These are phyloP conservation scores for Ichneumon xanthorius DNA, from an alignment of 2,888 invertebrate genomes.

Conservation along the genomic window DNA sequence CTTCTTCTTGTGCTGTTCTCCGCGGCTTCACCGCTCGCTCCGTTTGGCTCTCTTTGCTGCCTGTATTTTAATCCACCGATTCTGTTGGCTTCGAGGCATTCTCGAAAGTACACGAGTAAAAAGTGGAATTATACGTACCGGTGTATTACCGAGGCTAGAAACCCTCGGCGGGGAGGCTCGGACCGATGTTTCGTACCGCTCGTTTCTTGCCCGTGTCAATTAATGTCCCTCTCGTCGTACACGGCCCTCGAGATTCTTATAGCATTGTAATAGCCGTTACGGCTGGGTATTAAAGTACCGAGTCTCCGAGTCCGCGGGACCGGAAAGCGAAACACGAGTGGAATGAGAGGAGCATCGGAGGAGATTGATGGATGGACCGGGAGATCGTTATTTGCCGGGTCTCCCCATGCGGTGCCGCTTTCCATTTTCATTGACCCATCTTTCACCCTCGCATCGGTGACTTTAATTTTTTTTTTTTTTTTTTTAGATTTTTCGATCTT, in stretches of 20 bases:
- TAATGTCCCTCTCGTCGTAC: constrained; percentile 81
- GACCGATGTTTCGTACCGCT: constrained; percentile 67
- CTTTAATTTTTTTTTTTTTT: constrained; percentile 3
- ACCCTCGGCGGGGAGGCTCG: not conserved
- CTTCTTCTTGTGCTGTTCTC: constrained; percentile 34
- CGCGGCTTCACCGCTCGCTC: not conserved
- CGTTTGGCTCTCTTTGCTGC: constrained; percentile 14
- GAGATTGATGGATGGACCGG: constrained; percentile 79
- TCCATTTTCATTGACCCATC: constrained; percentile 46
- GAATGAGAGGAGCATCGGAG: not conserved
- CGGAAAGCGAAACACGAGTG: constrained; percentile 8
- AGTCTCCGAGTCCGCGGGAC: not conserved
- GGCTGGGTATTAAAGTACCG: not conserved
- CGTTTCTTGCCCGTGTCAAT: constrained; percentile 81
- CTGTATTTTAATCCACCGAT: constrained; percentile 12
- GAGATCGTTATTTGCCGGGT: constrained; percentile 77
- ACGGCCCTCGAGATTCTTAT: constrained; percentile 2
- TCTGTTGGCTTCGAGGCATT: not conserved
- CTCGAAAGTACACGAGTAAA: not conserved
- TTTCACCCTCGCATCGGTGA: constrained; percentile 10
- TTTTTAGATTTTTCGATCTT: not conserved
- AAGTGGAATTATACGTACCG: not conserved
- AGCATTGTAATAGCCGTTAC: not conserved
- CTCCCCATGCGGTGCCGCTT: constrained; percentile 34
- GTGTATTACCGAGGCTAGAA: not conserved